A percentile compares a stretch with the other conserved stretches of the same genome.
Conservation (phyloP, 92 coral and sea anemone species). For the Meandrina meandrites region DNA sequence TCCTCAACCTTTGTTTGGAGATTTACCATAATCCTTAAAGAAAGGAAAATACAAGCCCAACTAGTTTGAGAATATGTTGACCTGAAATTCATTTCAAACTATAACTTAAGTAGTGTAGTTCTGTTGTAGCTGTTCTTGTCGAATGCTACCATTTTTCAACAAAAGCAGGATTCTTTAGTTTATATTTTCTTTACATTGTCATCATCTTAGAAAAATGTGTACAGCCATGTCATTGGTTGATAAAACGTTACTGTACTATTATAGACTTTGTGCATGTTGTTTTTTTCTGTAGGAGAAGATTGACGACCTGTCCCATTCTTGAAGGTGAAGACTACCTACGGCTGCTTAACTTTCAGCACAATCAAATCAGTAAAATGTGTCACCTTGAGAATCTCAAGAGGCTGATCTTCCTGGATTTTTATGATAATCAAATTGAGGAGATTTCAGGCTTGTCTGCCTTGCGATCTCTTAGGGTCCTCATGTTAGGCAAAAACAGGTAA, state of each 20-base stretch:
- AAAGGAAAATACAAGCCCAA: too few species aligned
- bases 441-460: slow-evolving; percentile 84
- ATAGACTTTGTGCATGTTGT: background rate
- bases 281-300: slow-evolving; percentile 74
- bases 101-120: too few species aligned
- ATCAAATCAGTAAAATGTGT: slow-evolving; percentile 79
- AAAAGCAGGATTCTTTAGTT: too few species aligned
- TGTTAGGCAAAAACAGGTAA: slow-evolving; percentile 94
- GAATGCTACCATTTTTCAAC: too few species aligned
- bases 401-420: slow-evolving; percentile 91
- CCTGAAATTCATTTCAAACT: too few species aligned
- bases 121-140: too few species aligned
- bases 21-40: too few species aligned
- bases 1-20: too few species aligned
- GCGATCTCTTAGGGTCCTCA: slow-evolving; percentile 87
- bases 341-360: slow-evolving; percentile 94
- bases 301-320: slow-evolving; percentile 85
- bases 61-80: too few species aligned
- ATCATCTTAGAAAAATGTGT: too few species aligned
- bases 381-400: slow-evolving; percentile 87
- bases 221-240: too few species aligned
- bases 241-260: background rate
- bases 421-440: slow-evolving; percentile 95
- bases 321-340: slow-evolving; percentile 96
- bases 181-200: too few species aligned